Conservation (phyloP, 2,888 invertebrate genomes). For the Sipha maydis region DNA sequence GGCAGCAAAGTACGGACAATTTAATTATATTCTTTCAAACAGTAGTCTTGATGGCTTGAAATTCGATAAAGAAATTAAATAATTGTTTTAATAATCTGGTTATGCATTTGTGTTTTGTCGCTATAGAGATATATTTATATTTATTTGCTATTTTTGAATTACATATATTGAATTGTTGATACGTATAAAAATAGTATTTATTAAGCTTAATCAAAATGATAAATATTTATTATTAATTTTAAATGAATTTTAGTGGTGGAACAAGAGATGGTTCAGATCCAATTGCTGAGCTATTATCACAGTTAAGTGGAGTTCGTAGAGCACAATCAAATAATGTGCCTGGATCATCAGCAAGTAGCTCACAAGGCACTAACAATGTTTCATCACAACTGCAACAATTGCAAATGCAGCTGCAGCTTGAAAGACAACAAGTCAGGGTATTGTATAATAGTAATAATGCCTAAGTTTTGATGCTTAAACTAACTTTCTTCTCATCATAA, state of each 20-base stretch:
- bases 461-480: background rate
- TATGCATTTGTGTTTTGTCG: conserved; percentile 31
- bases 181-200: background rate
- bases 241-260: conserved; percentile 47
- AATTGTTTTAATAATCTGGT: conserved; percentile 38
- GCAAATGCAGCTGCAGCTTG: conserved; percentile 94
- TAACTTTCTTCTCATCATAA: background rate
- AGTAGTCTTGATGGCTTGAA: conserved; percentile 57
- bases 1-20: conserved; percentile 61
- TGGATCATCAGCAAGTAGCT: conserved; percentile 65
- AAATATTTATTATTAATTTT: background rate
- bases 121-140: conserved; percentile 29
- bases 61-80: conserved; percentile 3
- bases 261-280: conserved; percentile 95
- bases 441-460: conserved; percentile 62
- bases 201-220: background rate
- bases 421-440: conserved; percentile 84
- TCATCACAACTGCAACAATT: conserved; percentile 90
- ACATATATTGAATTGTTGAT: conserved; percentile 45
- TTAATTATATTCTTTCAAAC: conserved; percentile 57
- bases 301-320: conserved; percentile 92
- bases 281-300: conserved; percentile 93
- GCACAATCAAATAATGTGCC: conserved; percentile 67
- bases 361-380: conserved; percentile 69
- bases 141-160: conserved; percentile 47